Conservation (phyloP, 1,140 invertebrate species). For the Temnothorax nylanderi region DNA sequence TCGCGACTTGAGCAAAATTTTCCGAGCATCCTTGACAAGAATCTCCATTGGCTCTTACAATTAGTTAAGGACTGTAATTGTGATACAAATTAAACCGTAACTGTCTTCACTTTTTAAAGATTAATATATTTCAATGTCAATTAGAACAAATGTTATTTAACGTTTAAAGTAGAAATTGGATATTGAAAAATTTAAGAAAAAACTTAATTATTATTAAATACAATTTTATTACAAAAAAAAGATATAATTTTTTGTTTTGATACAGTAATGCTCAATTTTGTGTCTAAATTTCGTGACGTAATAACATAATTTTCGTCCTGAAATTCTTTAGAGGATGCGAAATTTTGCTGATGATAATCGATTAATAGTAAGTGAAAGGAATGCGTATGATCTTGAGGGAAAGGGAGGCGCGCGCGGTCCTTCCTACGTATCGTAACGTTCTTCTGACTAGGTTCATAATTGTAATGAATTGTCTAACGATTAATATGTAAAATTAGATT, state of each 20-base stretch:
- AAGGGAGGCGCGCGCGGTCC: slow-evolving; percentile 59
- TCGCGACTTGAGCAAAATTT: neutral
- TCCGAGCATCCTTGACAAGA: neutral
- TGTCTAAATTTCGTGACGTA: neutral
- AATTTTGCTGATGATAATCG: slow-evolving; percentile 37
- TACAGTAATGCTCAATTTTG: neutral
- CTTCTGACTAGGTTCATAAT: slow-evolving; percentile 77
- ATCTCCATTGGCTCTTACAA: neutral
- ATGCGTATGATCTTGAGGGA: slow-evolving; percentile 46
- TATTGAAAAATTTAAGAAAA: neutral
- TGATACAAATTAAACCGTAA: neutral
- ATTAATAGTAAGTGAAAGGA: neutral
- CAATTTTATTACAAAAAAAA: neutral
- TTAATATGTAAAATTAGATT: slow-evolving; percentile 79
- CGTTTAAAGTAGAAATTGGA: neutral
- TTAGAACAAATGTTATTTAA: neutral
- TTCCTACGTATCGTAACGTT: slow-evolving; percentile 73
- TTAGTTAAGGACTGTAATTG: neutral
- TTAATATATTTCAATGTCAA: neutral
- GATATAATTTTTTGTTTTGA: neutral
- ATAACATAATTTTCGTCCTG: neutral
- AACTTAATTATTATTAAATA: neutral
- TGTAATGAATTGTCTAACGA: slow-evolving; percentile 77
- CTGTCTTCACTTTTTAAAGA: slow-evolving; percentile 7
- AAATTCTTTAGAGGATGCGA: slow-evolving; percentile 21